Base-by-base conservation (phyloP, 1,140 invertebrate genomes). In the Leptinotarsa undecemlineata region DNA sequence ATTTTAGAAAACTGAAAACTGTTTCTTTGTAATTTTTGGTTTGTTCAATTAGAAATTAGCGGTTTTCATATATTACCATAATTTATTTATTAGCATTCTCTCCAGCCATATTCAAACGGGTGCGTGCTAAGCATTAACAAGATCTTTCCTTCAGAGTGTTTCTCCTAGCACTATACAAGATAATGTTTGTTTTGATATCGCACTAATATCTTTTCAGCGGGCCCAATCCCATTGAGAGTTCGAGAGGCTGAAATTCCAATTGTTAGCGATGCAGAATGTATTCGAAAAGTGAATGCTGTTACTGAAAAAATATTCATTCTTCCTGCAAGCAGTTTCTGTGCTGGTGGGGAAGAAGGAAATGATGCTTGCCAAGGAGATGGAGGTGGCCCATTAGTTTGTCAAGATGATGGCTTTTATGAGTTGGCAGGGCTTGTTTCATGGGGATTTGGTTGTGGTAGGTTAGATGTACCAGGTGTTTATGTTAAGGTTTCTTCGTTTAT, bases 291-390 rank as follows among this genome's bases (percentile, higher is more conserved):
- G 14, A 97, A 97, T 83, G 94, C 95, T 1, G 95, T 97, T 21
- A 97, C 95, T 0, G 95, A 97, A 84, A 97, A 97, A 85, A 94
- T 95, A 79, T 97, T 97, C 83, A 96, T 96, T 76, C 84, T 97
- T 78, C 95, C 95, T 19, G 94, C 95, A 3, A 94, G 93, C 78
- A 96, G 94, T 82, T 98, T 97, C 87, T 98, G 96, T 85, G 95
- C 95, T 11, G 95, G 96, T 14, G 96, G 95, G 0, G 95, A 97
- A 85, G 91, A 94, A 81, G 95, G 95, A 64, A 95, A 96, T 83
- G 95, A 97, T 85, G 95, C 95, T 64, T 98, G 96, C 83, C 96
- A 96, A 92, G 95, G 96, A 57, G 96, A 98, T 82, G 95, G 95
- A 47, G 96, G 96, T 64, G 95, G 95, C 74, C 95, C 95, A 0